These are phyloP conservation scores for Datnioides undecimradiatus DNA, from an alignment of 2,113 vertebrate species.

Conservation along the genomic window DNA sequence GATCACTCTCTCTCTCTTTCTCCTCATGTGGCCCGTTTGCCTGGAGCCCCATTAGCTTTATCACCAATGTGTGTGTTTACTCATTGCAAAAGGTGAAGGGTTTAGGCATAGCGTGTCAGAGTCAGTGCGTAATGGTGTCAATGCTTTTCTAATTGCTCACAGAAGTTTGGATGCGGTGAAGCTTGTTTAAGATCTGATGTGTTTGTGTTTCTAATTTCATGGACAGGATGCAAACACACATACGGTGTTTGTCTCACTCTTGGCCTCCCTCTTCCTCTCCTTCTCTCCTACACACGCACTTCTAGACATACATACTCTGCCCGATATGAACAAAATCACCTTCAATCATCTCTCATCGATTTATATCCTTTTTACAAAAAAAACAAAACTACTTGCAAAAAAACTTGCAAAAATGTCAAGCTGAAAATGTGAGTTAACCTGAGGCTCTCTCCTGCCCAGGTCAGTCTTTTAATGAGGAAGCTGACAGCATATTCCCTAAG, in stretches of 20 bases:
- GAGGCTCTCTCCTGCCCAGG: conserved; percentile 61
- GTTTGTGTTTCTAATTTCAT: conserved; percentile 77
- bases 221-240: conserved; percentile 61
- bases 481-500: conserved; percentile 77
- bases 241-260: conserved; percentile 38
- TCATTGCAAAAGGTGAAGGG: conserved; percentile 54
- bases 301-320: not conserved
- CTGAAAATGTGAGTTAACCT: conserved; percentile 41
- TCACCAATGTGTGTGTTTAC: conserved; percentile 61
- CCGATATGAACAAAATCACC: not conserved
- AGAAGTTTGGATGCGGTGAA: conserved; percentile 72
- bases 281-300: conserved; percentile 5
- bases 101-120: conserved; percentile 62
- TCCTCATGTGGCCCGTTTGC: conserved; percentile 37
- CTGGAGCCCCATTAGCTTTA: conserved; percentile 52
- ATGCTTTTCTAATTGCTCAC: conserved; percentile 75
- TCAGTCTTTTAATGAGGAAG: conserved; percentile 80
- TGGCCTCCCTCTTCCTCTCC: conserved; percentile 1
- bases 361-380: not conserved
- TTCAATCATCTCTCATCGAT: not conserved
- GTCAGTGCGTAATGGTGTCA: conserved; percentile 54
- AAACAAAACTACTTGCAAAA: conserved; percentile 6
- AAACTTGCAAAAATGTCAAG: not conserved
- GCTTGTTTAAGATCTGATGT: conserved; percentile 73
- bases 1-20: conserved; percentile 25